phyloP scores from a whole-genome alignment of 2,888 invertebrate species.

The Stictocephala bisonia region DNA sequence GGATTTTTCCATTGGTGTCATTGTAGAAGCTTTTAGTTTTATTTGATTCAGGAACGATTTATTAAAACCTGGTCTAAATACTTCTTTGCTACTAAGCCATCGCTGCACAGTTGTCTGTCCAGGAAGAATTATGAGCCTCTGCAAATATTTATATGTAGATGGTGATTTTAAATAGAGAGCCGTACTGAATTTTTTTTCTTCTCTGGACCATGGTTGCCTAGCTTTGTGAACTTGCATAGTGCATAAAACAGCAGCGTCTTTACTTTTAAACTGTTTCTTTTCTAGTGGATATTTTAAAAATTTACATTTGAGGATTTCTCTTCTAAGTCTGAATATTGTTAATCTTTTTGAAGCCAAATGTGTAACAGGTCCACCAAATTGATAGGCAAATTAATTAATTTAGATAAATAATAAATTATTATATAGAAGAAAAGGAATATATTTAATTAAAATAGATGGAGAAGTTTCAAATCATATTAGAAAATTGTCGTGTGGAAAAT shows the following conservation, averaged over 20 bases:
- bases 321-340: no score
- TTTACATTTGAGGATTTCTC: background rate
- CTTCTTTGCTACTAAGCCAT: conserved; percentile 56
- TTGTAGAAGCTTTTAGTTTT: conserved; percentile 53
- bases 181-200: conserved; percentile 59
- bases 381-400: no score
- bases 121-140: conserved; percentile 57
- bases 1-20: conserved; percentile 54
- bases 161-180: conserved; percentile 60
- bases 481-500: no score
- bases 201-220: conserved; percentile 54
- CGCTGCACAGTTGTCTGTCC: conserved; percentile 55
- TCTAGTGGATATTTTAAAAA: background rate
- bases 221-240: conserved; percentile 55
- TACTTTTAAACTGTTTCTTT: conserved; percentile 31
- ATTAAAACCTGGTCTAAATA: conserved; percentile 56
- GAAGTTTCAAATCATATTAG: no score
- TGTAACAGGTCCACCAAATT: no score
- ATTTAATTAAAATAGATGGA: no score
- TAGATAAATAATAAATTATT: no score
- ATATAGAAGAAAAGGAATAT: no score
- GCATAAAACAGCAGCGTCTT: conserved; percentile 47
- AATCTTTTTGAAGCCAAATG: no score
- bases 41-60: conserved; percentile 53
- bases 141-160: conserved; percentile 56